Evolutionary conservation across 2,113 vertebrate genomes (phyloP), one percentile per base, ranked within the genome.

Genomic region (Castor canadensis): DNA sequence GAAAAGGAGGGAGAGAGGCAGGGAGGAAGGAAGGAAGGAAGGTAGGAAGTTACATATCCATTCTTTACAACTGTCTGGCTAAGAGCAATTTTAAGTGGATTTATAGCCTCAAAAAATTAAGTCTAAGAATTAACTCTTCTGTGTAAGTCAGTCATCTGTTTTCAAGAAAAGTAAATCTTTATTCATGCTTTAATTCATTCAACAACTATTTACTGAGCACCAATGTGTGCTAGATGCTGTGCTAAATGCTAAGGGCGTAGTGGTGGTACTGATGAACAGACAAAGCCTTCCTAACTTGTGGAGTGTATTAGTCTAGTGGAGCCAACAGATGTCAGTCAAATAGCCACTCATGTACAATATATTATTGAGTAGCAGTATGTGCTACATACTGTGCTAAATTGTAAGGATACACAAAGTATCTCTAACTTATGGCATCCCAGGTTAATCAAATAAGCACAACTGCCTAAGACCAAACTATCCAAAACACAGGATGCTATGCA

Each of bases 41-140:
- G 58, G 3, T 9, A 0, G 10, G 54, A 15, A 35, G 35, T 49
- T 85, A 80, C 7, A 1, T 30, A 64, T 47, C 45, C 32, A 43
- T 28, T 47, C 73, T 83, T 79, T 89, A 24, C 5, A 87, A 93
- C 2, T 32, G 47, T 47, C 75, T 47, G 90, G 28, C 72, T 95
- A 47, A 92, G 92, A 93, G 45, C 66, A 75, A 9, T 43, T 73
- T 88, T 62, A 45, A 79, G 75, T 26, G 20, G 10, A 54, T 64
- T 76, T 91, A 77, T 32, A 73, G 47, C 40, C 56, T 76, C 56
- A 69, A 92, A 88, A 62, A 20, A 91, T n/a, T n/a, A 97, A 94
- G 92, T 43, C 35, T 40, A 90, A 75, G 64, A 96, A 95, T 69
- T 83, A 76, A 81, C 15, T 72, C 52, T 66, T 76, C 35, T 60